A percentile compares a stretch with the other conserved stretches of the same genome.
Evolutionary conservation across 1,140 invertebrate species (phyloP).

Genomic region (Microplitis mediator): DNA sequence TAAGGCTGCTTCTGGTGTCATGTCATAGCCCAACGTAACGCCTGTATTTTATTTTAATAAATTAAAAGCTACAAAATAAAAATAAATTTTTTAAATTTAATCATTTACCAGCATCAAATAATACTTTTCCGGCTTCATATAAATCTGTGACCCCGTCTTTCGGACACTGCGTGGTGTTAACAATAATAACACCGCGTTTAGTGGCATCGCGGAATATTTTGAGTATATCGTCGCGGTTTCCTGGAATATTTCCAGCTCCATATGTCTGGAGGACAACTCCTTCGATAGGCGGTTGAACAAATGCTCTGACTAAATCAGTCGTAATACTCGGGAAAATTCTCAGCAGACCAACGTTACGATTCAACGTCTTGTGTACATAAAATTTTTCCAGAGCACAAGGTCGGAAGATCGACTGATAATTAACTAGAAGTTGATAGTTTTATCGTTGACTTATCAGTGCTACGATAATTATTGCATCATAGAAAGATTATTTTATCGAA

Average conservation of each 20-base stretch:
- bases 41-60: slow-evolving; percentile 59
- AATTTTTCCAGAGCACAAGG: slow-evolving; percentile 77
- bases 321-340: slow-evolving; percentile 92
- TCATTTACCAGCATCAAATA: slow-evolving; percentile 47
- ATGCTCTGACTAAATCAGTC: slow-evolving; percentile 75
- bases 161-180: slow-evolving; percentile 92
- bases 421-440: slow-evolving; percentile 66
- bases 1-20: slow-evolving; percentile 94
- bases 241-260: slow-evolving; percentile 91
- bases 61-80: not conserved
- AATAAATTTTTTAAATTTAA: not conserved
- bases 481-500: not conserved
- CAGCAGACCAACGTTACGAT: slow-evolving; percentile 83
- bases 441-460: not conserved
- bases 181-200: slow-evolving; percentile 82
- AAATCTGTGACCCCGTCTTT: slow-evolving; percentile 75
- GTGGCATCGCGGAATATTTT: slow-evolving; percentile 75
- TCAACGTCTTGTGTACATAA: slow-evolving; percentile 77
- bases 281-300: slow-evolving; percentile 82
- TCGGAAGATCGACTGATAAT: slow-evolving; percentile 80
- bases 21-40: slow-evolving; percentile 88
- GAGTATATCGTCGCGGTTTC: slow-evolving; percentile 81
- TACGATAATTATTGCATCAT: not conserved
- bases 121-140: slow-evolving; percentile 79
- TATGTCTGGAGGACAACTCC: slow-evolving; percentile 93